Evolutionary conservation across 2,888 invertebrate genomes (phyloP), one percentile per base, ranked within the genome.

Genomic region (Alloscopus bannaensis): DNA sequence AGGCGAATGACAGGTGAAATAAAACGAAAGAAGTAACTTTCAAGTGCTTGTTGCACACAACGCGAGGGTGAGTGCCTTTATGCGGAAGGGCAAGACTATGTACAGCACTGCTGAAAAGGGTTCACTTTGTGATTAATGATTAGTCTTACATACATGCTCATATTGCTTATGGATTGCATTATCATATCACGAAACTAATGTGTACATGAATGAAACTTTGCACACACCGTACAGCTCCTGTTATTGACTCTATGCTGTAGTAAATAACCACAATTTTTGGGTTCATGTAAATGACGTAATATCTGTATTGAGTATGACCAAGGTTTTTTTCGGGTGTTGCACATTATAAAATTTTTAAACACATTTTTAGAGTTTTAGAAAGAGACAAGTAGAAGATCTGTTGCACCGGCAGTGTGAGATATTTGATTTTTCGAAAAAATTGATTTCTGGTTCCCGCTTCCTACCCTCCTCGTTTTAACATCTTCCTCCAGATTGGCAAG

Each of bases 381-480:
- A n/a, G n/a, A n/a, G n/a, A n/a, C n/a, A n/a, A n/a, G 50, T n/a
- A n/a, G n/a, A n/a, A n/a, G n/a, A n/a, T n/a, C n/a, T n/a, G n/a
- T n/a, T n/a, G 64, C 18, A 72, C 64, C 29, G 64, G 64, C 20
- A 73, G 64, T 16, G 28, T 75, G 28, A 4, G 50, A 26, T n/a
- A 36, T 22, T 22, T 59, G 45, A 50, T 68, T 76, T 52, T 68
- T 68, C 62, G 52, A 77, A 31, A 45, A 57, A 29, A 64, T 77
- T 28, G 77, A 77, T 18, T 70, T 77, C 29, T 77, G 77, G 77
- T 40, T 64, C 28, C 77, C 70, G 3, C 45, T 77, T 20, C 70
- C 69, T 3, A 55, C 70, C 13, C 57, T 77, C 3, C 24, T 77
- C 0, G 11, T 70, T 29, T 68, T 77, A 68, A 76, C 42, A 42